Percentiles rank a stretch among this genome's conserved stretches.
Conservation (phyloP, 2,888 invertebrate species). For the Ochropacha duplaris region DNA sequence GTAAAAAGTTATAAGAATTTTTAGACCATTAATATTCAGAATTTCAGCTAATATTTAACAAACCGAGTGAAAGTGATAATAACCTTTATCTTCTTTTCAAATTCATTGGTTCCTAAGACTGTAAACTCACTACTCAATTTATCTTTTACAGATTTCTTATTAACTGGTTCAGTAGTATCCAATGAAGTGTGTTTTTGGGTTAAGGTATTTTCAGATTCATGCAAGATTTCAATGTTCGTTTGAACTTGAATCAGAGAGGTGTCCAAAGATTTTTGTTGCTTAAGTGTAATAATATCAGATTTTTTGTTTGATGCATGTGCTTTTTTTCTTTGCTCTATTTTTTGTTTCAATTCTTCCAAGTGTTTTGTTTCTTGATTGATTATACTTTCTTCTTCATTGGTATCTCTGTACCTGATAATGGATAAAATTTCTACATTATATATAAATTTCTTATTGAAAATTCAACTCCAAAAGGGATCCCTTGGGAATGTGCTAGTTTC, state of each 20-base stretch:
- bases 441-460: too few species aligned
- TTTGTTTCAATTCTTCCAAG: slow-evolving; percentile 82
- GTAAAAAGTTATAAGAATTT: too few species aligned
- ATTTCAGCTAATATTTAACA: too few species aligned
- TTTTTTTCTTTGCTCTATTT: slow-evolving; percentile 83
- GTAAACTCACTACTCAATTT: slow-evolving; percentile 78
- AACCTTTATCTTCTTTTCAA: slow-evolving; percentile 82
- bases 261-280: slow-evolving; percentile 26
- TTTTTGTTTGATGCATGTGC: slow-evolving; percentile 46
- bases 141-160: slow-evolving; percentile 22
- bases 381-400: slow-evolving; percentile 56
- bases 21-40: too few species aligned
- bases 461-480: too few species aligned
- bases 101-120: slow-evolving; percentile 86
- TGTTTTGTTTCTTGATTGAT: slow-evolving; percentile 79
- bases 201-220: not conserved
- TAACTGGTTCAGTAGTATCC: slow-evolving; percentile 15
- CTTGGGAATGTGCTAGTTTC: too few species aligned
- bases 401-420: slow-evolving; percentile 69
- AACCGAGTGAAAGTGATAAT: slow-evolving; percentile 1
- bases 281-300: slow-evolving; percentile 39
- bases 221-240: slow-evolving; percentile 18
- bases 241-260: slow-evolving; percentile 30
- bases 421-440: slow-evolving; percentile 12
- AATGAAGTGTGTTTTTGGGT: slow-evolving; percentile 19